phyloP scores from a whole-genome alignment of 2,888 invertebrate species.

The Hyles lineata region DNA sequence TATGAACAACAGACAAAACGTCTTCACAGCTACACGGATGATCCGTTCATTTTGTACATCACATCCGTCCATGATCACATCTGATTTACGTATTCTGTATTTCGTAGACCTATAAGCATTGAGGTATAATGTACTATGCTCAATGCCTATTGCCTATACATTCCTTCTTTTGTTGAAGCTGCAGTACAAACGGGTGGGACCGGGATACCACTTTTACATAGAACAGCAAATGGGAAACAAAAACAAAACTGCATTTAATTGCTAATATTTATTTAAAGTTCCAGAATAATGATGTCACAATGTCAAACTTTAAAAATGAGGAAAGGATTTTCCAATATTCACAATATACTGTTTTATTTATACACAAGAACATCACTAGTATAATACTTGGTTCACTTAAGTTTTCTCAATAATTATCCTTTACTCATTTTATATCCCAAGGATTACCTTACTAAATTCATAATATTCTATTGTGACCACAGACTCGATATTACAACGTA shows the following conservation, averaged over 20 bases:
- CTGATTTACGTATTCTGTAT: no score
- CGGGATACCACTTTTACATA: no score
- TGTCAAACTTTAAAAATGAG: constrained; percentile 67
- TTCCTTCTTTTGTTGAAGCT: no score
- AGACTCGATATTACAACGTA: constrained; percentile 1
- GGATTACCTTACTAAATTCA: constrained; percentile 37
- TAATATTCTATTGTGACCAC: constrained; percentile 16
- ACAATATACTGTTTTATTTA: constrained; percentile 36
- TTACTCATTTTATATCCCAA: constrained; percentile 65
- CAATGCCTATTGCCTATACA: no score
- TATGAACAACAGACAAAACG: no score
- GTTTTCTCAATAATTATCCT: constrained; percentile 50
- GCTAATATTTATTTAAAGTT: constrained; percentile 24
- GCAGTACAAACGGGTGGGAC: no score
- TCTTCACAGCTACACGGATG: no score
- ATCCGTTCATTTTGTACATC: no score
- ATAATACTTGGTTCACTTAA: constrained; percentile 32
- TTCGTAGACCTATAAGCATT: no score
- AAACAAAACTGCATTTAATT: neutral
- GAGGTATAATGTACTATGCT: no score
- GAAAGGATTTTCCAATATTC: constrained; percentile 57
- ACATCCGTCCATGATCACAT: no score
- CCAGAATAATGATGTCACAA: constrained; percentile 45
- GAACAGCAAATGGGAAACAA: no score
- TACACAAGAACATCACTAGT: constrained; percentile 48